A percentile compares a stretch with the other conserved stretches of the same genome.
Evolutionary conservation across 2,797 vertebrate genomes (phyloP).

Genomic region (Anolis apletophallus): DNA sequence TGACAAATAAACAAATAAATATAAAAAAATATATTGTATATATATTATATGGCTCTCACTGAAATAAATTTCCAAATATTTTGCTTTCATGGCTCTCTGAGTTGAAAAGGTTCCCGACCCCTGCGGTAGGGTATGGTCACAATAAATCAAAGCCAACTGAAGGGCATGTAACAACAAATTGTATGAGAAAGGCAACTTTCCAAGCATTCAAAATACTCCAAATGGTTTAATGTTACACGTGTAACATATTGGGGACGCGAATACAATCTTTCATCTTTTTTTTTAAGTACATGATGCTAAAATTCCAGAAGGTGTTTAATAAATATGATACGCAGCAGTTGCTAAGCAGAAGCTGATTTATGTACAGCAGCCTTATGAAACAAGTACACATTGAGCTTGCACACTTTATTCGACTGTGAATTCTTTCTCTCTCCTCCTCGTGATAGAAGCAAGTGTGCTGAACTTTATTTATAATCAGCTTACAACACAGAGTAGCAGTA

Average conservation of each 20-base stretch:
- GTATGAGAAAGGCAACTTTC: constrained; percentile 50
- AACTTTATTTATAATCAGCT: constrained; percentile 80
- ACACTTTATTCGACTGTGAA: constrained; percentile 76
- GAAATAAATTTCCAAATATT: no score
- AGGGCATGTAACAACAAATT: no score
- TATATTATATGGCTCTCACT: no score
- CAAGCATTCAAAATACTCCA: constrained; percentile 56
- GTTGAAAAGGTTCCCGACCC: no score
- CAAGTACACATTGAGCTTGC: constrained; percentile 69
- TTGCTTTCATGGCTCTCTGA: no score
- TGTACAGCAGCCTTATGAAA: constrained; percentile 66
- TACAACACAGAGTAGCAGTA: constrained; percentile 62
- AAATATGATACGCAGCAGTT: constrained; percentile 78
- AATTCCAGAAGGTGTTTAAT: constrained; percentile 78
- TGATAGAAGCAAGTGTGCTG: constrained; percentile 73
- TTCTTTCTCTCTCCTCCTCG: constrained; percentile 53
- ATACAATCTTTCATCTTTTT: constrained; percentile 67
- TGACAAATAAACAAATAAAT: no score
- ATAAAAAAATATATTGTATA: no score
- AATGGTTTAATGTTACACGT: constrained; percentile 46
- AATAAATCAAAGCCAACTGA: no score
- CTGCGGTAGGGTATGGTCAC: no score
- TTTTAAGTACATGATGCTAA: constrained; percentile 69
- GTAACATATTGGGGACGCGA: constrained; percentile 39
- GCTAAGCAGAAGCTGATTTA: constrained; percentile 78